Conservation (phyloP, 2,888 invertebrate species). For the Diachrysia chrysitis region DNA sequence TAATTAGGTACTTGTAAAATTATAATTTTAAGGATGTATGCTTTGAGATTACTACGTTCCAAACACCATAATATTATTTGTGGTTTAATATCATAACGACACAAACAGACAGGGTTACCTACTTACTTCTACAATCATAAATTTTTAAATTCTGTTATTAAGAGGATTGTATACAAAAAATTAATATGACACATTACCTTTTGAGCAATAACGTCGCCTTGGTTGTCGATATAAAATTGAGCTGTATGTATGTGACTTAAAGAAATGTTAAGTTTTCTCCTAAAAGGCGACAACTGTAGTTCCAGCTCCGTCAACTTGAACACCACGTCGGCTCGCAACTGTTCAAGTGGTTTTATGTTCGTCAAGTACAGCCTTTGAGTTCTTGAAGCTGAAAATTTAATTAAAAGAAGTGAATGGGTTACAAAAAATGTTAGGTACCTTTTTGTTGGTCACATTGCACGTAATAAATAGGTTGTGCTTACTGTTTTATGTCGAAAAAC, state of each 20-base stretch:
- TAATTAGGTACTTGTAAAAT: too few species aligned
- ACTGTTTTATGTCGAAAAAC: too few species aligned
- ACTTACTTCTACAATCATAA: too few species aligned
- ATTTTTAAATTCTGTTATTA: too few species aligned
- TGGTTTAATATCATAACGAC: too few species aligned
- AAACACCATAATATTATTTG: too few species aligned
- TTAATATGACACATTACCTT: slow-evolving; percentile 89
- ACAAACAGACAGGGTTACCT: too few species aligned
- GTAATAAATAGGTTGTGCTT: too few species aligned
- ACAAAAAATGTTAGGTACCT: background rate
- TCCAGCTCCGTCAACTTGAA: slow-evolving; percentile 94
- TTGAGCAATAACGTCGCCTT: slow-evolving; percentile 92
- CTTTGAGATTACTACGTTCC: too few species aligned
- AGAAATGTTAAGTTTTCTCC: slow-evolving; percentile 92
- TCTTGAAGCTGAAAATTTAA: slow-evolving; percentile 84
- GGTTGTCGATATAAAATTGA: slow-evolving; percentile 93
- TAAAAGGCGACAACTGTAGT: slow-evolving; percentile 92
- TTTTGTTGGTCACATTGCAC: too few species aligned
- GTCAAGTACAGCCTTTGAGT: slow-evolving; percentile 91
- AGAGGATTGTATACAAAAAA: too few species aligned
- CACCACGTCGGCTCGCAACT: slow-evolving; percentile 92
- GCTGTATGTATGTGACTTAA: slow-evolving; percentile 93
- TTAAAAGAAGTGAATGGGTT: background rate
- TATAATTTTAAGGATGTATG: too few species aligned
- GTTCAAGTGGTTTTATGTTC: slow-evolving; percentile 92